Evolutionary conservation across 1,140 invertebrate genomes (phyloP).

Genomic region (Solenopsis fugax): DNA sequence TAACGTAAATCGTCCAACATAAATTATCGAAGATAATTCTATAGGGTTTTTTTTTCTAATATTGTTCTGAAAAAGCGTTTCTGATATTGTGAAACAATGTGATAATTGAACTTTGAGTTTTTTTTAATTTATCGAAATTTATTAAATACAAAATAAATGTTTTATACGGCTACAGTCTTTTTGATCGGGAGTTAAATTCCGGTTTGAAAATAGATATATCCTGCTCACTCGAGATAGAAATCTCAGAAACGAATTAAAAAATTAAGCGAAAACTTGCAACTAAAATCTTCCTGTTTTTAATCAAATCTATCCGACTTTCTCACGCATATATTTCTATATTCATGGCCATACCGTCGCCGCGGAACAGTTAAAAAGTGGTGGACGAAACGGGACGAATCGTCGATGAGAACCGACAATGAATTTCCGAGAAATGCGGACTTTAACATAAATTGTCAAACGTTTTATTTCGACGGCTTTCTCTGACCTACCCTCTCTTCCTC

Average conservation of each 20-base stretch:
- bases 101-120: not conserved
- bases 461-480: constrained; percentile 70
- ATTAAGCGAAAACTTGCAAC: constrained; percentile 1
- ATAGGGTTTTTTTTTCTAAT: not conserved
- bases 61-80: too few relatives aligned
- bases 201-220: not conserved
- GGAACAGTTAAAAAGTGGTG: constrained; percentile 63
- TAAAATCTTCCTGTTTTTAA: not conserved
- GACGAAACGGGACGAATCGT: constrained; percentile 68
- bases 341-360: not conserved
- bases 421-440: constrained; percentile 82
- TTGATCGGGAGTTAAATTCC: not conserved
- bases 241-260: constrained; percentile 11
- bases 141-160: not conserved
- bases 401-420: constrained; percentile 84
- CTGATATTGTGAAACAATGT: not conserved
- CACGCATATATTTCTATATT: constrained; percentile 49
- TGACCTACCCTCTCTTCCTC: constrained; percentile 57
- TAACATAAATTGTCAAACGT: constrained; percentile 82
- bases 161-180: not conserved
- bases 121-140: not conserved
- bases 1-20: not conserved
- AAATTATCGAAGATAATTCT: not conserved
- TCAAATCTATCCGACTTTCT: constrained; percentile 39
- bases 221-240: not conserved